A percentile compares a stretch with the other conserved stretches of the same genome.
Evolutionary conservation across 2,888 invertebrate species (phyloP).

Genomic region (Ypsolopha scabrella): DNA sequence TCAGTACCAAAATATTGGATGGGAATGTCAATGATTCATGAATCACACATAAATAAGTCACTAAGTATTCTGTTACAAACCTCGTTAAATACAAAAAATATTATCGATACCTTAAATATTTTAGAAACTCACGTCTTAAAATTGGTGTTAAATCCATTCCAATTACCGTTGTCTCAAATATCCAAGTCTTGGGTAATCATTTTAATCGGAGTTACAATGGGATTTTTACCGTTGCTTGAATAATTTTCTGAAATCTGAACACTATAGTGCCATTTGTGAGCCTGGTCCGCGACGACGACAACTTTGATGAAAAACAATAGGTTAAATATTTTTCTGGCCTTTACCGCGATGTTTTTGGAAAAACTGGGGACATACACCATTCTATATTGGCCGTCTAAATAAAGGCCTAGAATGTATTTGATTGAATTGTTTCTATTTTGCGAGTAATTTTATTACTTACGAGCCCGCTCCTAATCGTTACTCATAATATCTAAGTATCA

Average conservation of each 20-base stretch:
- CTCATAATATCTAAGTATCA: no score
- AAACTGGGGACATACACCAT: conserved; percentile 34
- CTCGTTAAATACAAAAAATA: neutral
- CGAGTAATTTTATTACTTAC: no score
- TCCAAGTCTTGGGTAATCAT: neutral
- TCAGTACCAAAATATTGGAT: no score
- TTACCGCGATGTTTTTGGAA: conserved; percentile 33
- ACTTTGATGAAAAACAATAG: no score
- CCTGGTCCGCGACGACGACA: no score
- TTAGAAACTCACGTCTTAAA: neutral
- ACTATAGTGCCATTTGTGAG: neutral
- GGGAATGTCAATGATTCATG: no score
- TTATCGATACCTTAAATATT: neutral
- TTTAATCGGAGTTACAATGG: neutral
- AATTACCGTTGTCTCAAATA: neutral
- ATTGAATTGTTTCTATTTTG: no score
- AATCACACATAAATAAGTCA: no score
- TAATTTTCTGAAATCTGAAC: neutral
- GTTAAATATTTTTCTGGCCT: no score
- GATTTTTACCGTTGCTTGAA: neutral
- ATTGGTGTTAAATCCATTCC: conserved; percentile 1
- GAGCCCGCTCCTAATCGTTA: no score
- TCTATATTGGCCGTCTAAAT: no score
- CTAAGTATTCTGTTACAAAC: neutral
- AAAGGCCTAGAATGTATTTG: no score